These are phyloP conservation scores for Entomobrya proxima DNA, from an alignment of 2,888 invertebrate species.

Conservation along the genomic window DNA sequence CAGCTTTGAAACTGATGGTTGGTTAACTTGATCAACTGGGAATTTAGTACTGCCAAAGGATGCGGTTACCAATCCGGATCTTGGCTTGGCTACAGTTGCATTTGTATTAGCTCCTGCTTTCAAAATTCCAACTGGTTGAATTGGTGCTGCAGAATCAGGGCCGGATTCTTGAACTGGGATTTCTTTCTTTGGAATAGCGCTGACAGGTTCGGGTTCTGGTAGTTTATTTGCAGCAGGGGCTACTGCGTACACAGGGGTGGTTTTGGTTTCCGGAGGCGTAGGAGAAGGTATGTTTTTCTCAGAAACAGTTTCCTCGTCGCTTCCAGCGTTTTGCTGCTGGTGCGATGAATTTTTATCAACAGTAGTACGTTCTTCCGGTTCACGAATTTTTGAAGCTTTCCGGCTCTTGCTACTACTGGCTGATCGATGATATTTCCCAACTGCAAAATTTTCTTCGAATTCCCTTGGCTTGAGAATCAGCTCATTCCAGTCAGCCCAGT, in stretches of 20 bases:
- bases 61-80: neutral
- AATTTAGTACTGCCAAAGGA: constrained; percentile 3
- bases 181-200: neutral
- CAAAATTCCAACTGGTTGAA: constrained; percentile 1
- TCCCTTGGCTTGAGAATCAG: constrained; percentile 41
- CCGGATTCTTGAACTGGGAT: neutral
- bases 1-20: neutral
- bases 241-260: neutral
- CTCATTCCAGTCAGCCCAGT: constrained; percentile 73
- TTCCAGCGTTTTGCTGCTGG: neutral
- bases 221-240: neutral
- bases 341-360: neutral
- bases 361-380: neutral
- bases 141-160: neutral
- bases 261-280: no score
- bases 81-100: neutral
- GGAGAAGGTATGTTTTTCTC: no score
- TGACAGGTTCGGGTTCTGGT: neutral
- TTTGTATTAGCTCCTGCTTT: constrained; percentile 7
- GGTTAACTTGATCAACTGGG: constrained; percentile 4
- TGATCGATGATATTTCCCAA: neutral
- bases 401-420: neutral
- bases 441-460: constrained; percentile 27
- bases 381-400: neutral
- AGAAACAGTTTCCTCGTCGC: neutral